These are phyloP conservation scores for Oeneis ivallda DNA, from an alignment of 2,888 invertebrate genomes.

Conservation along the genomic window DNA sequence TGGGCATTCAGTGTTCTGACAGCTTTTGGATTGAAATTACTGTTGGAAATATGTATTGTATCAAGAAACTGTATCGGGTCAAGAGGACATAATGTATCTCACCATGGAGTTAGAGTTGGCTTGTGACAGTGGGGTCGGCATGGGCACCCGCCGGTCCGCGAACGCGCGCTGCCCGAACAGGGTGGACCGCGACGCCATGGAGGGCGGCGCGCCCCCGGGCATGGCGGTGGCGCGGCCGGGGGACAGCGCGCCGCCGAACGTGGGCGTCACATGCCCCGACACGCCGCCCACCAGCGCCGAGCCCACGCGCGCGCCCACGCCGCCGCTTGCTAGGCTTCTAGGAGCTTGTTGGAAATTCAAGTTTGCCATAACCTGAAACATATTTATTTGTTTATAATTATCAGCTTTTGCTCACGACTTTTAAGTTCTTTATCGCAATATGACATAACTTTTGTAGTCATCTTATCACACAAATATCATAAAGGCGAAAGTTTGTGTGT, in stretches of 20 bases:
- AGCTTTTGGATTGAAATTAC: too few species aligned
- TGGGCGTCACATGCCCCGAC: conserved; percentile 79
- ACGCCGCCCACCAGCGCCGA: conserved; percentile 90
- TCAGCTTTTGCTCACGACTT: too few species aligned
- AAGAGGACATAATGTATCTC: conserved; percentile 42
- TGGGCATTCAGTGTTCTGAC: too few species aligned
- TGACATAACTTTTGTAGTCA: too few species aligned
- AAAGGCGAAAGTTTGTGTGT: too few species aligned
- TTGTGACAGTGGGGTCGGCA: conserved; percentile 82
- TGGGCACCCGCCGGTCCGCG: conserved; percentile 87
- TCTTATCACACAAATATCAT: too few species aligned
- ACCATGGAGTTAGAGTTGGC: conserved; percentile 80
- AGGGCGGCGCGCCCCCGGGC: conserved; percentile 78
- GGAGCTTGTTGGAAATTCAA: conserved; percentile 95
- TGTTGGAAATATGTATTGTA: too few species aligned
- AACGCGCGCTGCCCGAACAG: conserved; percentile 91
- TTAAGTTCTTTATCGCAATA: too few species aligned
- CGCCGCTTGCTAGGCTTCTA: conserved; percentile 91
- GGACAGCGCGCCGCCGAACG: conserved; percentile 75
- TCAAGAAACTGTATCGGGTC: too few species aligned
- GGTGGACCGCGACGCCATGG: conserved; percentile 82
- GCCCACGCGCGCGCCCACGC: conserved; percentile 76
- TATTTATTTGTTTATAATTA: background rate
- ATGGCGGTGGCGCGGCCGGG: conserved; percentile 73
- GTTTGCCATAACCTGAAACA: conserved; percentile 91